Evolutionary conservation across 2,888 invertebrate genomes (phyloP).

Genomic region (Lamellibrachia columna): DNA sequence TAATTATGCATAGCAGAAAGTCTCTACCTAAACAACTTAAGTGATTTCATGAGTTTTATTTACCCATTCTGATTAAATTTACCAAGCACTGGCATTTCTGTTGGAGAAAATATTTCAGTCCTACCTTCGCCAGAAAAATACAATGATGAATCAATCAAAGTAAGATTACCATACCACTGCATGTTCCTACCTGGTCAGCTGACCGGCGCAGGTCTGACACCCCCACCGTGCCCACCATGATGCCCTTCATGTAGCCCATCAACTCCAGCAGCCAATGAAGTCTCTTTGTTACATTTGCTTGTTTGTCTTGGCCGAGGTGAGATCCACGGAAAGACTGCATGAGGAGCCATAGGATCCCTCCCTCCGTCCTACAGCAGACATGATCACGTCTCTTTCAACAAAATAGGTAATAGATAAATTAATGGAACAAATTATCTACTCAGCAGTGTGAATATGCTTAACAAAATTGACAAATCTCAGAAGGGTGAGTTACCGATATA

Average conservation of each 20-base stretch:
- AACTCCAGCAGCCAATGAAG: slow-evolving; percentile 58
- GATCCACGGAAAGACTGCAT: slow-evolving; percentile 44
- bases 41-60: too few relatives aligned
- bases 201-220: background rate
- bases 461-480: too few relatives aligned
- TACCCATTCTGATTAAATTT: too few relatives aligned
- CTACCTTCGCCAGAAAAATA: background rate
- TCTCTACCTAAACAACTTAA: too few relatives aligned
- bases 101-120: background rate
- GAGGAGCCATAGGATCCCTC: slow-evolving; percentile 38
- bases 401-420: too few relatives aligned
- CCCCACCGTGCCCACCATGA: slow-evolving; percentile 33
- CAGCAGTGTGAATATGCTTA: too few relatives aligned
- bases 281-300: slow-evolving; percentile 41
- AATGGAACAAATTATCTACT: too few relatives aligned
- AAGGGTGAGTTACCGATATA: too few relatives aligned
- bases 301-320: slow-evolving; percentile 35
- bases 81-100: background rate
- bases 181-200: background rate
- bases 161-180: background rate
- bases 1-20: too few relatives aligned
- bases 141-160: background rate
- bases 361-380: background rate
- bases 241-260: slow-evolving; percentile 56
- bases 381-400: too few relatives aligned